These are phyloP conservation scores for Philereme vetulata DNA, from an alignment of 2,888 invertebrate species.

Conservation along the genomic window DNA sequence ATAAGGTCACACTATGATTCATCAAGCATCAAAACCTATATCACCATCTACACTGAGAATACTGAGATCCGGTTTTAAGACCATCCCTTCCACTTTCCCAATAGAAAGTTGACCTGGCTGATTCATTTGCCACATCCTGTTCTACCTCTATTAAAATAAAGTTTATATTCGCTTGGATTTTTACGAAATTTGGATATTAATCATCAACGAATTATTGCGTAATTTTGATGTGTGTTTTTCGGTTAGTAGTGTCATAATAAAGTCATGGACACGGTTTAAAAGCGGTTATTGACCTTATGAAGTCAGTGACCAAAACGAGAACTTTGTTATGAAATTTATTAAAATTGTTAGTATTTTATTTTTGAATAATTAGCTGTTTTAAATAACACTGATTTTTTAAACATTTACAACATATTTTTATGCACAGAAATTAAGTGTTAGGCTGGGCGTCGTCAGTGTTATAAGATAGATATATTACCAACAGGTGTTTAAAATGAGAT, in stretches of 20 bases:
- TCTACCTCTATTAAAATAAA: conserved; percentile 12
- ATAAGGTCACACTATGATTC: conserved; percentile 7
- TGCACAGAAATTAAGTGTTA: too few species aligned
- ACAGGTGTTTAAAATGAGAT: too few species aligned
- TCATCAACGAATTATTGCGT: conserved; percentile 54
- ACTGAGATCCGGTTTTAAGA: conserved; percentile 54
- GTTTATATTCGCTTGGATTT: conserved; percentile 25
- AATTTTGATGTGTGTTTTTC: conserved; percentile 66
- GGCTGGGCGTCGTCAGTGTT: too few species aligned
- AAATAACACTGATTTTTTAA: too few species aligned
- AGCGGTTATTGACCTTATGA: conserved; percentile 41
- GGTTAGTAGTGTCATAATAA: conserved; percentile 64
- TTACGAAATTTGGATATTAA: conserved; percentile 39
- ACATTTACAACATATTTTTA: too few species aligned
- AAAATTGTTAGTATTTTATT: background rate
- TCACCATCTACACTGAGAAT: conserved; percentile 41
- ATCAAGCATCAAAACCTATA: conserved; percentile 47
- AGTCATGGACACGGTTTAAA: conserved; percentile 34
- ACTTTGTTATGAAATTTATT: background rate
- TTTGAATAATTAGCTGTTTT: too few species aligned
- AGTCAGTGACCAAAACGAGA: conserved; percentile 25
- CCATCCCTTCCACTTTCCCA: conserved; percentile 55
- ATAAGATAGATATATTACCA: too few species aligned
- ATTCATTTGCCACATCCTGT: conserved; percentile 12
- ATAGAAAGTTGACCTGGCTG: conserved; percentile 55